Conservation (phyloP, 2,888 invertebrate species). For the Zaprionus lineosus region DNA sequence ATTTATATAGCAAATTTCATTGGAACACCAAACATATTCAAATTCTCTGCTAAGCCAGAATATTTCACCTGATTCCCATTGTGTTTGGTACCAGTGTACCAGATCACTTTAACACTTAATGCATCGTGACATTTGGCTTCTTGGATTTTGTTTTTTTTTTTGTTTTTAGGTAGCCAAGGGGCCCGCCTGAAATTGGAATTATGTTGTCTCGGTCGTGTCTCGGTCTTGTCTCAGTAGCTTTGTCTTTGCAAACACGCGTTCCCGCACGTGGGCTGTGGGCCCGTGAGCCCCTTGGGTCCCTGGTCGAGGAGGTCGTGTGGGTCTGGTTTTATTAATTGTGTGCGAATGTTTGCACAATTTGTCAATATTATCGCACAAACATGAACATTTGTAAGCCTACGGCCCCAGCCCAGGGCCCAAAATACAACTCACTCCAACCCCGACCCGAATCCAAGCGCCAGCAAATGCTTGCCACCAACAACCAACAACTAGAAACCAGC, state of each 20-base stretch:
- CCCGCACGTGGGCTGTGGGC: slow-evolving; percentile 41
- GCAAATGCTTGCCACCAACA: slow-evolving; percentile 2
- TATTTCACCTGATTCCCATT: background rate
- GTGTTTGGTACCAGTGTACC: slow-evolving; percentile 21
- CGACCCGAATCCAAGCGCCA: background rate
- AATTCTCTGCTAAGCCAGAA: background rate
- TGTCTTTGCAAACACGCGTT: slow-evolving; percentile 43
- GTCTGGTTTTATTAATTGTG: slow-evolving; percentile 72
- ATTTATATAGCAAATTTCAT: too few relatives aligned
- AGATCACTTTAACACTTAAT: slow-evolving; percentile 24
- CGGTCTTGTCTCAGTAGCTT: slow-evolving; percentile 37
- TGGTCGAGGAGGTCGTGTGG: slow-evolving; percentile 31
- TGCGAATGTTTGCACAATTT: slow-evolving; percentile 79
- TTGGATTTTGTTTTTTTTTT: slow-evolving; percentile 31
- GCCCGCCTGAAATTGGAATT: slow-evolving; percentile 57
- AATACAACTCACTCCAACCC: too few relatives aligned
- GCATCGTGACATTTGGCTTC: slow-evolving; percentile 44
- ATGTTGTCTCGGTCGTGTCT: slow-evolving; percentile 59
- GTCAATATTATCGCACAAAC: slow-evolving; percentile 77
- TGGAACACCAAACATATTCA: too few relatives aligned
- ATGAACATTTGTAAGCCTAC: slow-evolving; percentile 63
- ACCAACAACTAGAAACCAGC: slow-evolving; percentile 1
- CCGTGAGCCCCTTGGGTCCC: background rate
- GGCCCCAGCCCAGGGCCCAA: slow-evolving; percentile 9
- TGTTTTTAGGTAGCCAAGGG: slow-evolving; percentile 47